A percentile compares a stretch with the other conserved stretches of the same genome.
Conservation (phyloP, 2,797 vertebrate genomes). For the Chromobotia macracanthus region DNA sequence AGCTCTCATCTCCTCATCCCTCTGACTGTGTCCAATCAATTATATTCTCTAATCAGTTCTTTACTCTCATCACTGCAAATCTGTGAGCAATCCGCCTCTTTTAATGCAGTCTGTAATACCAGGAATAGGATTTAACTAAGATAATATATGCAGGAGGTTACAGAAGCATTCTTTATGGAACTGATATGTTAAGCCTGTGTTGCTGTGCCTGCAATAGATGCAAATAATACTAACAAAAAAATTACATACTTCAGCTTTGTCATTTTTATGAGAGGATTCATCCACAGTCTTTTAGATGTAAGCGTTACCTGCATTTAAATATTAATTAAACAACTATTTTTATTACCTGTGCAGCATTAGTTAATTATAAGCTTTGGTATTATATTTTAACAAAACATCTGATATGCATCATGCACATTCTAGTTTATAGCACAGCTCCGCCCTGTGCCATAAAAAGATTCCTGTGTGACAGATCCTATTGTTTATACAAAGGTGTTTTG, state of each 20-base stretch:
- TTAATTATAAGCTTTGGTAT: neutral
- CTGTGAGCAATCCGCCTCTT: constrained; percentile 58
- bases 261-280: neutral
- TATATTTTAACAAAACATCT: neutral
- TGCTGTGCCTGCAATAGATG: no score
- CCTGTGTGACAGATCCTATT: constrained; percentile 23
- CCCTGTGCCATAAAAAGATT: constrained; percentile 13
- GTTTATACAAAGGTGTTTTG: constrained; percentile 53
- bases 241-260: no score
- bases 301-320: neutral
- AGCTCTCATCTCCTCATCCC: constrained; percentile 73
- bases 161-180: constrained; percentile 36
- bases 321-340: neutral
- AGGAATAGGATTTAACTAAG: constrained; percentile 55
- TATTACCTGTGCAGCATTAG: neutral
- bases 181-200: neutral
- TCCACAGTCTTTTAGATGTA: neutral
- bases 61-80: constrained; percentile 71
- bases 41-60: constrained; percentile 78
- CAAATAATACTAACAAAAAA: no score
- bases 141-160: constrained; percentile 48
- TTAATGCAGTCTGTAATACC: constrained; percentile 55
- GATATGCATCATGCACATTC: neutral
- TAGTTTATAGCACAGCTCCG: constrained; percentile 11
- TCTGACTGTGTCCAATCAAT: constrained; percentile 79